Base-by-base conservation (phyloP, 2,113 vertebrate species). In the Sinocyclocheilus maitianheensis region DNA sequence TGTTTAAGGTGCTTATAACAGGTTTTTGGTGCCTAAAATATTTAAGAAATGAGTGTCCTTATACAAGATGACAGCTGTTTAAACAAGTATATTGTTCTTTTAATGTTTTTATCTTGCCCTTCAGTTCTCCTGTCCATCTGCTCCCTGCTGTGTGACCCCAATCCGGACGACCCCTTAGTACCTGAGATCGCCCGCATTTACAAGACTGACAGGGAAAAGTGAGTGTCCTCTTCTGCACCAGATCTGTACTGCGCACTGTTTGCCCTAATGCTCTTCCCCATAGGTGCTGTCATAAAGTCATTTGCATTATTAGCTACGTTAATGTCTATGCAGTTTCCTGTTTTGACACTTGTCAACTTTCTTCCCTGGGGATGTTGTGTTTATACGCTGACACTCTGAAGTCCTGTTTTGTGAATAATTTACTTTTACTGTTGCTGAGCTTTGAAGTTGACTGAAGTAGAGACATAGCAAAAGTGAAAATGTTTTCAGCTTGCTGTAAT, bases 191-290 rank as follows among this genome's bases (percentile, higher is more conserved):
- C 98, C 95, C 97, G 97, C 96, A 99, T 99, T 97, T 99, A 99
- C 97, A 99, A 99, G 97, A 99, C 97, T 96, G 98, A 99, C 97
- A 99, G 97, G 97, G 97, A 99, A 97, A 99, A 99, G 98, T 99
- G 91, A 96, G 98, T 96, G 5, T 51, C 13, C n/a, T 51, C 26
- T 9, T n/a, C 4, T 30, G 48, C 37, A 77, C 37, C 58, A 24
- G 58, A 10, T 24, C 37, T 18, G 3, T 18, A 76, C 63, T 20
- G 5, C 26, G 30, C 46, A 53, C 13, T 69, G 14, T 84, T 76
- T 84, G 40, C 10, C 18, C 18, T 26, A 26, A 16, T n/a, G 4
- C 20, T 62, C 11, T 72, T 22, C 22, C 67, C 43, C 11, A 46
- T 72, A 46, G 22, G 37, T 18, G n/a, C 62, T 26, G 12, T 48